A percentile compares a stretch with the other conserved stretches of the same genome.
phyloP scores from a whole-genome alignment of 2,797 vertebrate genomes.

The Anas capensis region DNA sequence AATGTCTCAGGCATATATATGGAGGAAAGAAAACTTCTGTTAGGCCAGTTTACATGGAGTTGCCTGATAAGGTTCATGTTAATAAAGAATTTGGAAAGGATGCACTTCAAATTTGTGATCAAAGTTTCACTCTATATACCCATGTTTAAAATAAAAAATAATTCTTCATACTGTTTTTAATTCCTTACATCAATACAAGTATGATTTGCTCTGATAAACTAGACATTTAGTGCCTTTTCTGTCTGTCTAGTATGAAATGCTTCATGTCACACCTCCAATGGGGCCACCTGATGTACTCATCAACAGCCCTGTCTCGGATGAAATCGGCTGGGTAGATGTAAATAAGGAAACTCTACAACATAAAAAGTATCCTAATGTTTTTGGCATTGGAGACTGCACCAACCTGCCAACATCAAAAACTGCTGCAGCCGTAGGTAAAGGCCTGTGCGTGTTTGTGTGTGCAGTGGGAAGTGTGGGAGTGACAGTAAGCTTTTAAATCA shows the following conservation, averaged over 20 bases:
- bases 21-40: neutral
- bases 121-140: neutral
- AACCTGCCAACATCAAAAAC: constrained; percentile 95
- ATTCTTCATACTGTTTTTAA: neutral
- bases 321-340: constrained; percentile 91
- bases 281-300: constrained; percentile 87
- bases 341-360: constrained; percentile 94
- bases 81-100: neutral
- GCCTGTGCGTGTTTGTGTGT: neutral
- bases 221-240: neutral
- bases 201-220: neutral
- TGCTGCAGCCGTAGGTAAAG: constrained; percentile 90
- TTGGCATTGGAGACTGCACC: constrained; percentile 97
- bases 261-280: constrained; percentile 98
- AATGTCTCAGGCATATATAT: neutral
- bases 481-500: neutral
- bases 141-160: neutral
- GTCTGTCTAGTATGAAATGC: constrained; percentile 91
- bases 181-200: neutral
- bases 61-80: neutral
- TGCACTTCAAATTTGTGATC: neutral
- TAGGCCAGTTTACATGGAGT: neutral
- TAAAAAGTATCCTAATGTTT: constrained; percentile 91
- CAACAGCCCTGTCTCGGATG: constrained; percentile 85
- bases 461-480: neutral